Evolutionary conservation across 2,888 invertebrate species (phyloP).

Genomic region (Sthenelais limicola): DNA sequence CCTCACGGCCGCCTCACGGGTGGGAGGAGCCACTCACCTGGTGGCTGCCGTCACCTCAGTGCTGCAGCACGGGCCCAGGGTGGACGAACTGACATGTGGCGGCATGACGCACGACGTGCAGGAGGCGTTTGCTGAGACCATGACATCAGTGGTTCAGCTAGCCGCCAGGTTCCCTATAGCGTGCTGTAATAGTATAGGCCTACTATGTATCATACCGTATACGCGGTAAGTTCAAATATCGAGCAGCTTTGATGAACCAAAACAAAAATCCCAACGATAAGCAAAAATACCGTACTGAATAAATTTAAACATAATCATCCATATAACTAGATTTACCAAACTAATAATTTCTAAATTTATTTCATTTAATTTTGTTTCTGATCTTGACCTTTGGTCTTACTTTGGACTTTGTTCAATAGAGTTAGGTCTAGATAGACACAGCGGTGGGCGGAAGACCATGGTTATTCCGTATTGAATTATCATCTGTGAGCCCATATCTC

Average conservation of each 20-base stretch:
- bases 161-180: slow-evolving; percentile 69
- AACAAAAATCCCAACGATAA: not conserved
- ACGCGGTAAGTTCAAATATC: slow-evolving; percentile 65
- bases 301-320: too few species aligned
- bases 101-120: slow-evolving; percentile 66
- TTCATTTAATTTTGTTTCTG: too few species aligned
- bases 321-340: too few species aligned
- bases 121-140: slow-evolving; percentile 71
- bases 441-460: too few species aligned
- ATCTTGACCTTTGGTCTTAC: too few species aligned
- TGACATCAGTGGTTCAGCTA: slow-evolving; percentile 69
- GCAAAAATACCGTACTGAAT: too few species aligned
- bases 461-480: too few species aligned
- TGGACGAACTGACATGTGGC: slow-evolving; percentile 67
- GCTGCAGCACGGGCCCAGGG: slow-evolving; percentile 65
- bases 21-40: slow-evolving; percentile 69
- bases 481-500: too few species aligned
- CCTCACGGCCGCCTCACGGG: slow-evolving; percentile 66
- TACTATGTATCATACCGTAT: slow-evolving; percentile 71
- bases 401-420: too few species aligned
- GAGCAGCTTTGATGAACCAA: not conserved
- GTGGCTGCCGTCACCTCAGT: slow-evolving; percentile 71
- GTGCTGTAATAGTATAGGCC: slow-evolving; percentile 70
- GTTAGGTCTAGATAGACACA: too few species aligned
- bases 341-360: too few species aligned